phyloP scores from a whole-genome alignment of 2,888 invertebrate genomes.

The Steinernema hermaphroditum region DNA sequence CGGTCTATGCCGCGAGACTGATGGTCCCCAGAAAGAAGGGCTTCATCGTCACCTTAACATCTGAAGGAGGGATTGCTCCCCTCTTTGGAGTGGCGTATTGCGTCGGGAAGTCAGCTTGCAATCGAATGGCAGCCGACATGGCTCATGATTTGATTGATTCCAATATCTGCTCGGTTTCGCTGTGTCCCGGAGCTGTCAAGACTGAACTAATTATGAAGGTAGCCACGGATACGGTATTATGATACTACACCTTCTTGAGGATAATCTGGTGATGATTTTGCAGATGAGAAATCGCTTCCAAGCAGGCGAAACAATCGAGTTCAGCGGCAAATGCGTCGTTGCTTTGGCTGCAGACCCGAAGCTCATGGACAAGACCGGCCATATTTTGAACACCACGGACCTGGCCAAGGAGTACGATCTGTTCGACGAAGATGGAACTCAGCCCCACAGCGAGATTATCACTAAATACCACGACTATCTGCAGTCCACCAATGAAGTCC shows the following conservation, averaged over 20 bases:
- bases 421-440: constrained; percentile 66
- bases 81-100: constrained; percentile 67
- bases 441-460: background rate
- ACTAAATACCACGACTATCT: too few relatives aligned
- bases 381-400: constrained; percentile 66
- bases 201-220: constrained; percentile 65
- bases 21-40: constrained; percentile 66
- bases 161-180: constrained; percentile 66
- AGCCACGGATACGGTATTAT: background rate
- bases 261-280: too few relatives aligned
- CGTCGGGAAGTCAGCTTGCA: constrained; percentile 67
- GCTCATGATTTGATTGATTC: constrained; percentile 65
- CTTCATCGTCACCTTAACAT: constrained; percentile 67
- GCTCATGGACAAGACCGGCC: constrained; percentile 66
- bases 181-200: constrained; percentile 69
- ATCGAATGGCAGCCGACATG: constrained; percentile 68
- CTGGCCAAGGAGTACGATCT: constrained; percentile 68
- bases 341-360: constrained; percentile 64
- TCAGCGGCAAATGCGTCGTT: constrained; percentile 59
- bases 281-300: constrained; percentile 10
- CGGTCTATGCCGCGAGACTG: constrained; percentile 66
- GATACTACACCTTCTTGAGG: background rate
- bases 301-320: constrained; percentile 60
- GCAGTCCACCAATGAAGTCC: too few relatives aligned
- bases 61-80: constrained; percentile 66